These are phyloP conservation scores for Melikaiella ostensackeni DNA, from an alignment of 2,888 invertebrate genomes.

Conservation along the genomic window DNA sequence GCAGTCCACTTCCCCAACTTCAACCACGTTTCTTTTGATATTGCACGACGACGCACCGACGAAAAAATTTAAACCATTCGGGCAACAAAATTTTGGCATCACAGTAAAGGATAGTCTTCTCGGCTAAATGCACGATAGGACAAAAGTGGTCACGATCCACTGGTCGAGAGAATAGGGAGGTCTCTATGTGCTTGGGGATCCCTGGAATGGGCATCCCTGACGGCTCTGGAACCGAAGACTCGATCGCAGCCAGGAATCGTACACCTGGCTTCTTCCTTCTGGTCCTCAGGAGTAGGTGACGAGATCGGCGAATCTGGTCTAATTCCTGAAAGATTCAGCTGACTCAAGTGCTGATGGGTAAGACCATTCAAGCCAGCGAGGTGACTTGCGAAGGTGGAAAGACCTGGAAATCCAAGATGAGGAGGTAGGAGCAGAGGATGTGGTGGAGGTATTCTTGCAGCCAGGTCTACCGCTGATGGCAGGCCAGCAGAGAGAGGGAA, in stretches of 20 bases:
- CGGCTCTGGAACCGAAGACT: constrained; percentile 88
- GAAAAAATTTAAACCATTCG: constrained; percentile 44
- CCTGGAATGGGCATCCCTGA: constrained; percentile 85
- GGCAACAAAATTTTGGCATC: constrained; percentile 68
- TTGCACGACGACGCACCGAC: constrained; percentile 54
- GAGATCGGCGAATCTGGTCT: constrained; percentile 63
- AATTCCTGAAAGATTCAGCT: constrained; percentile 64
- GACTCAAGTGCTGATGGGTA: constrained; percentile 75
- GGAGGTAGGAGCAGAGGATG: constrained; percentile 82
- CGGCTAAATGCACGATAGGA: constrained; percentile 59
- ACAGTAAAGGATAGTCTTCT: constrained; percentile 68
- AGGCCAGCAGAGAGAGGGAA: constrained; percentile 77
- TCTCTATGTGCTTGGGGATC: constrained; percentile 75
- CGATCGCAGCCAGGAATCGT: constrained; percentile 87
- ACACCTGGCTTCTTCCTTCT: constrained; percentile 84
- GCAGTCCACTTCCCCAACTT: constrained; percentile 39
- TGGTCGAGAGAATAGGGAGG: constrained; percentile 66
- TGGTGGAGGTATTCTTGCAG: constrained; percentile 78
- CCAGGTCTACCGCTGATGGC: constrained; percentile 66
- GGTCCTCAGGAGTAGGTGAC: constrained; percentile 60
- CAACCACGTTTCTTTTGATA: constrained; percentile 49
- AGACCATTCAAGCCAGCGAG: constrained; percentile 75
- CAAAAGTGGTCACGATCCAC: constrained; percentile 73
- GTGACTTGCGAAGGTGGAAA: constrained; percentile 76
- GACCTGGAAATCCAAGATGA: constrained; percentile 80